A percentile compares a stretch with the other conserved stretches of the same genome.
Evolutionary conservation across 2,113 vertebrate genomes (phyloP).

Genomic region (Loxodonta africana): DNA sequence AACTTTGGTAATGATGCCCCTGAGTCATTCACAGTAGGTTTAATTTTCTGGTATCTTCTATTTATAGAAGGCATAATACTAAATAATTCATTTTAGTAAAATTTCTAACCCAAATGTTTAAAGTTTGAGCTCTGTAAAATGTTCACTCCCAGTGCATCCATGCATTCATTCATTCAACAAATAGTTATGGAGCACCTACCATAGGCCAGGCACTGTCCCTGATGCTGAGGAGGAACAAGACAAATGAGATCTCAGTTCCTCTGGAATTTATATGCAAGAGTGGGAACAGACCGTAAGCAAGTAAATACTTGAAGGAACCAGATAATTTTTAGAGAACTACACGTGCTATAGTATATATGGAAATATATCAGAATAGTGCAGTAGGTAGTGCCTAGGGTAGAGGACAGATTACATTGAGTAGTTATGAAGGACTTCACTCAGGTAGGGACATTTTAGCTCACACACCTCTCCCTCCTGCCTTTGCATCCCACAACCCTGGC

Average conservation of each 20-base stretch:
- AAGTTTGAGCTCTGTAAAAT: background rate
- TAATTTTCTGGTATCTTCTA: background rate
- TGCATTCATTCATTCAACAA: background rate
- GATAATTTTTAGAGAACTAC: background rate
- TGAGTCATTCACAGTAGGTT: background rate
- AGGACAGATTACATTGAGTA: background rate
- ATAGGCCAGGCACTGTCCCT: background rate
- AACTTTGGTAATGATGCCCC: background rate
- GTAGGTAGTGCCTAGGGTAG: no score
- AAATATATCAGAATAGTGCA: background rate
- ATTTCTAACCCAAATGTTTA: conserved; percentile 1
- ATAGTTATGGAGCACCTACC: background rate
- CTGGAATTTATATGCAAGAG: background rate
- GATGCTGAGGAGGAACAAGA: background rate
- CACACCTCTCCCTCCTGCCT: background rate
- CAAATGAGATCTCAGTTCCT: background rate
- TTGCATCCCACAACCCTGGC: background rate
- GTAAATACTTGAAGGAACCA: background rate
- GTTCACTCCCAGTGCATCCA: background rate
- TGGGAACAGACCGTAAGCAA: background rate
- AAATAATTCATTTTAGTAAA: background rate
- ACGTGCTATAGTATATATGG: background rate
- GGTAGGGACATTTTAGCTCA: background rate
- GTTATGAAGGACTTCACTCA: background rate
- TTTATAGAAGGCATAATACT: background rate